Evolutionary conservation across 2,797 vertebrate genomes (phyloP).

Genomic region (Hyperoplus immaculatus): DNA sequence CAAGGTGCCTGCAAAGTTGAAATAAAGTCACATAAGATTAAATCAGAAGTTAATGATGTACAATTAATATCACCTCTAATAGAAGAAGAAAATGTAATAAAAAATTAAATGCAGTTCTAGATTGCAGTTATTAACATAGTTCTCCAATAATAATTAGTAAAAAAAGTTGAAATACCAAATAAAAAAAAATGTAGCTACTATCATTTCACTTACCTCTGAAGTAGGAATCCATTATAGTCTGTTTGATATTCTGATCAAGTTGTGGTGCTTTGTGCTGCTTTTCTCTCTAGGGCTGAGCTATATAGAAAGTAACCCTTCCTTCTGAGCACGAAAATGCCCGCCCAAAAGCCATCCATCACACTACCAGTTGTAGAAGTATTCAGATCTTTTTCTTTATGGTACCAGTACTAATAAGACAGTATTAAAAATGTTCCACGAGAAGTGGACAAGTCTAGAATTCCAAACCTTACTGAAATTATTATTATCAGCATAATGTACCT

Average conservation of each 20-base stretch:
- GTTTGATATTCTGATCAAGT: slow-evolving; percentile 1
- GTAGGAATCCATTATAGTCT: slow-evolving; percentile 50
- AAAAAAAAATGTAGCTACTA: too few species aligned
- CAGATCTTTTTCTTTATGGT: background rate
- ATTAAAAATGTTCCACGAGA: too few species aligned
- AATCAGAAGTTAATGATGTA: background rate
- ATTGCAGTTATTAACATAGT: background rate
- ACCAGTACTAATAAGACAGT: too few species aligned
- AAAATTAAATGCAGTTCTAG: background rate
- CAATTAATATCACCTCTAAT: background rate
- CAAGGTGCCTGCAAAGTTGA: slow-evolving; percentile 59
- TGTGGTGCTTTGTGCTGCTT: slow-evolving; percentile 15
- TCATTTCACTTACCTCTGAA: slow-evolving; percentile 67
- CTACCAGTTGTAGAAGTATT: background rate
- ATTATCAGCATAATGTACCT: too few species aligned
- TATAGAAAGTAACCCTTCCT: slow-evolving; percentile 8
- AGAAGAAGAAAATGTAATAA: too few species aligned
- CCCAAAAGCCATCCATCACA: slow-evolving; percentile 20
- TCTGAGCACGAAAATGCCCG: background rate
- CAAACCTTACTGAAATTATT: too few species aligned
- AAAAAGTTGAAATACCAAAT: too few species aligned
- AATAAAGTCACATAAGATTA: background rate
- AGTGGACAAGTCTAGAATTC: too few species aligned
- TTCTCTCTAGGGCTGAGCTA: background rate
- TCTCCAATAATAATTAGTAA: background rate